Evolutionary conservation across 2,797 vertebrate genomes (phyloP).

Genomic region (Alauda arvensis): DNA sequence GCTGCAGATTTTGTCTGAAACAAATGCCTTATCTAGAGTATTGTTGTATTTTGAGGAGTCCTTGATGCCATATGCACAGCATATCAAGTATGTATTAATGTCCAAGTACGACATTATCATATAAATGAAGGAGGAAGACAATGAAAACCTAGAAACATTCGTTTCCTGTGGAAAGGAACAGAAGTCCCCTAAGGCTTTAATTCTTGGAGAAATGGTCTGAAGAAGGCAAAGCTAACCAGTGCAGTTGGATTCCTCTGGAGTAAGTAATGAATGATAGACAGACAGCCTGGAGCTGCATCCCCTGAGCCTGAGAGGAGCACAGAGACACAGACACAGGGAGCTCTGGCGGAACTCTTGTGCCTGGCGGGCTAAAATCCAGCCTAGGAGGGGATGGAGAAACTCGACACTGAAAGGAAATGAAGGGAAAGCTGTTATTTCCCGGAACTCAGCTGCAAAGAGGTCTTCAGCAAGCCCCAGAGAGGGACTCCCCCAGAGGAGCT

Average conservation of each 20-base stretch:
- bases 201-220: not conserved
- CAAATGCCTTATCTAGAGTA: not conserved
- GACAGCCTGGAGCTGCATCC: not conserved
- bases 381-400: not conserved
- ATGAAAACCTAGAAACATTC: not conserved
- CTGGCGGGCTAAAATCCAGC: not conserved
- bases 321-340: not conserved
- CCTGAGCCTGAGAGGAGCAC: not conserved
- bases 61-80: not conserved
- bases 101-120: not conserved
- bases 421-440: not conserved
- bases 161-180: not conserved
- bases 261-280: not conserved
- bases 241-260: not conserved
- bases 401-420: not conserved
- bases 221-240: constrained; percentile 17
- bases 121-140: not conserved
- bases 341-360: not conserved
- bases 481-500: not conserved
- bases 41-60: not conserved
- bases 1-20: not conserved
- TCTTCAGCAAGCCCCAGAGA: not conserved
- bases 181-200: not conserved
- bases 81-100: not conserved
- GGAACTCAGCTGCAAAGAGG: not conserved